Conservation (phyloP, 2,797 vertebrate species). For the Iguana delicatissima region DNA sequence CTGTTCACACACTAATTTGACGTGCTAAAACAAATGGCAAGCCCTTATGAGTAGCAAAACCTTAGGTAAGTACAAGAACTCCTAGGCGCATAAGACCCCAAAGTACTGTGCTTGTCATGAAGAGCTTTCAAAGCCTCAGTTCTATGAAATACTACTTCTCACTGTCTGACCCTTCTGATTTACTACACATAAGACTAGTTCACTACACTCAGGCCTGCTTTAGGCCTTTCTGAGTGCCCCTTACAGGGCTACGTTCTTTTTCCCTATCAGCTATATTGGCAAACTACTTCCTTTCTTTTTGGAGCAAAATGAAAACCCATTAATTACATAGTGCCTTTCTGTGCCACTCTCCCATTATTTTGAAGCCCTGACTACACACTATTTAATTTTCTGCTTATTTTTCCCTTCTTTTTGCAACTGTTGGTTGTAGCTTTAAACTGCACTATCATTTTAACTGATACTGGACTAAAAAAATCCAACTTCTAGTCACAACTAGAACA, state of each 20-base stretch:
- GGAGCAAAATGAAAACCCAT: neutral
- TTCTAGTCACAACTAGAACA: too few relatives aligned
- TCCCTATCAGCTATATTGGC: neutral
- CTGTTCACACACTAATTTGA: neutral
- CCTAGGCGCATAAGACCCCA: neutral
- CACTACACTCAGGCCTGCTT: neutral
- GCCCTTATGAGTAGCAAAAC: neutral
- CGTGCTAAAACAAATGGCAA: neutral
- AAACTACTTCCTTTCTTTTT: neutral
- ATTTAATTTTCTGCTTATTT: neutral
- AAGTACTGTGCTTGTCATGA: neutral
- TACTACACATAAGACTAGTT: neutral
- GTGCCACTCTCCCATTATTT: neutral
- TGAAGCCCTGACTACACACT: neutral
- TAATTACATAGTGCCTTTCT: neutral
- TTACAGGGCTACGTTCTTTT: neutral
- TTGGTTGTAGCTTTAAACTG: neutral
- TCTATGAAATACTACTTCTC: neutral
- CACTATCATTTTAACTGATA: neutral
- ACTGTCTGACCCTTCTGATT: neutral
- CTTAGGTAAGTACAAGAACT: neutral
- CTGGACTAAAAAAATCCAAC: too few relatives aligned
- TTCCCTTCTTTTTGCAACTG: neutral
- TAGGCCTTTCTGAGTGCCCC: neutral
- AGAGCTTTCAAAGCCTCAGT: too few relatives aligned